Base-by-base conservation (phyloP, 2,113 vertebrate genomes). In the Chionomys nivalis region DNA sequence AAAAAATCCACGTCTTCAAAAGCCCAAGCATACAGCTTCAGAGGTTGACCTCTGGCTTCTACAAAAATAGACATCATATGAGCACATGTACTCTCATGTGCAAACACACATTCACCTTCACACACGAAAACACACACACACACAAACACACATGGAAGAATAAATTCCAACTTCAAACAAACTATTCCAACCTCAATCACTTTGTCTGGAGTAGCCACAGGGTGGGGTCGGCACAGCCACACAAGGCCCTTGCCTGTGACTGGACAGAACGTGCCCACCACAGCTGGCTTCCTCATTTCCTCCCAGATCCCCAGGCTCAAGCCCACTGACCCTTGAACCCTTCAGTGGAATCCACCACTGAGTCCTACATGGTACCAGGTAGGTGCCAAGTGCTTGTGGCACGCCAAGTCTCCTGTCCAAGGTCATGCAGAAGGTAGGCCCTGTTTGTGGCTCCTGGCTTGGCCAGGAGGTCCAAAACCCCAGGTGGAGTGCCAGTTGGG, bases 201-300 rank as follows among this genome's bases (percentile, higher is more conserved):
- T 75, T 68, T 49, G 2, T 85, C 39, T 1, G 4, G 28, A 79
- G 39, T 12, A 21, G 36, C 7, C 8, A 61, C 9, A 33, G 31
- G 16, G 17, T 5, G 52, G 36, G 49, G 58, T 58, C 5, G 19
- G 21, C 58, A 58, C 36, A 33, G 26, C 23, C 42, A 87, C 3
- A 9, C 10, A 52, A 16, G 44, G 42, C 2, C n/a, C 42, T 33
- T 3, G 5, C 2, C 47, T 23, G 13, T 26, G 42, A 12, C 42
- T 26, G 13, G 39, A 42, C 28, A 2, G 19, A 42, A 12, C 31
- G 16, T 0, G 1, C 3, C 14, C 9, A 5, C 23, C 55, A 19
- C 4, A 1, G 12, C 5, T 28, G 31, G 16, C 9, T 77, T 21
- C 61, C 16, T 42, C 42, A 12, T 9, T 77, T 21, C 52, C 21